phyloP scores from a whole-genome alignment of 23 tunicate genomes.

The Trididemnum clinides region DNA sequence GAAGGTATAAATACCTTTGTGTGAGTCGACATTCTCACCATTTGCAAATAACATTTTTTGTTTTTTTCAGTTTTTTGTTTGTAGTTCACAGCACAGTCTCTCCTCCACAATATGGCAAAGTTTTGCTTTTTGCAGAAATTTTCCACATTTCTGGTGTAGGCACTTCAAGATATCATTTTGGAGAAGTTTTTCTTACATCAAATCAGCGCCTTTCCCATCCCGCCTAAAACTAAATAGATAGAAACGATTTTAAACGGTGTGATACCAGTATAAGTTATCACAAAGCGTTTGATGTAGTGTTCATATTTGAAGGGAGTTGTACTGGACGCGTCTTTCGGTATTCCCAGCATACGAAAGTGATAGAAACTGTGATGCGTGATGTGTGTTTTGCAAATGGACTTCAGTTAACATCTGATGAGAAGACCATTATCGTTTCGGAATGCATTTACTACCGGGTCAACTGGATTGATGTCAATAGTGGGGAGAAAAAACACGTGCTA shows the following conservation, averaged over 20 bases:
- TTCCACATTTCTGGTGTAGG: neutral
- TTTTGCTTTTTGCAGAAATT: neutral
- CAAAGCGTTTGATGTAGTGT: neutral
- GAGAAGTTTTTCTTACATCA: no score
- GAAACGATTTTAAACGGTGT: no score
- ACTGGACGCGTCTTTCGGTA: constrained; percentile 44
- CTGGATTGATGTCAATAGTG: constrained; percentile 47
- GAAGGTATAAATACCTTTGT: constrained; percentile 15
- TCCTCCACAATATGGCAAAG: neutral
- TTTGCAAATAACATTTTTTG: neutral
- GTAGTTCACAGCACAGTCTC: neutral
- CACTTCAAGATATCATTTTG: neutral
- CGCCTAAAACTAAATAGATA: no score
- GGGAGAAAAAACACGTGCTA: constrained; percentile 36
- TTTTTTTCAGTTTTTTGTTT: neutral
- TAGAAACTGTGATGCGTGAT: constrained; percentile 12
- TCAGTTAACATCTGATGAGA: constrained; percentile 48
- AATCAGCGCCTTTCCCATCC: no score
- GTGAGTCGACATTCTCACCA: no score
- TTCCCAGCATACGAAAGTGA: neutral
- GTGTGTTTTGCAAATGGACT: constrained; percentile 65
- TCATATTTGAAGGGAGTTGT: constrained; percentile 28
- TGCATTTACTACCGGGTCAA: constrained; percentile 13
- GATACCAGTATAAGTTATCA: neutral
- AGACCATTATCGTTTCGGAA: constrained; percentile 45